These are phyloP conservation scores for Gouania willdenowi DNA, from an alignment of 2,797 vertebrate genomes.

Conservation along the genomic window DNA sequence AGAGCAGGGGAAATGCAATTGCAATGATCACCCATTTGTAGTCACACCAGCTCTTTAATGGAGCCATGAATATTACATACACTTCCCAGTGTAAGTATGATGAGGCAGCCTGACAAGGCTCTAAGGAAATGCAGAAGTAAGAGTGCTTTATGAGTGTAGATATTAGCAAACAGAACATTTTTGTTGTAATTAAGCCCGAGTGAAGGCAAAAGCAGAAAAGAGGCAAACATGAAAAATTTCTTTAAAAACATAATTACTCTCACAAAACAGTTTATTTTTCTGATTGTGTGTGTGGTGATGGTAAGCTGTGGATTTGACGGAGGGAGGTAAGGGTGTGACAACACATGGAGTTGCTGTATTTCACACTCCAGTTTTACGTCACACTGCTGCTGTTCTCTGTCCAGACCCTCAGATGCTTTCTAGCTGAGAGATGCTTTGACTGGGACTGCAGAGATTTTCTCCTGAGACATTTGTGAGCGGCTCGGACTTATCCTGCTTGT, in stretches of 20 bases:
- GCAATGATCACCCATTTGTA: conserved; percentile 55
- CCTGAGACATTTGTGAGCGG: conserved; percentile 35
- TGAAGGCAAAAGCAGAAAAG: not conserved
- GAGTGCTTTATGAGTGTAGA: conserved; percentile 16
- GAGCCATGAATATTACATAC: conserved; percentile 80
- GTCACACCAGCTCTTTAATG: conserved; percentile 71
- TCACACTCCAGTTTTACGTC: not conserved
- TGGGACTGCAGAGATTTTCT: not conserved
- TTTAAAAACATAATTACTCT: too few relatives aligned
- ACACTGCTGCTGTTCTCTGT: too few relatives aligned
- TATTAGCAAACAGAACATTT: not conserved
- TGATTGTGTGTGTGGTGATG: conserved; percentile 1
- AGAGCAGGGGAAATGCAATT: too few relatives aligned
- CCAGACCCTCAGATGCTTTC: too few relatives aligned
- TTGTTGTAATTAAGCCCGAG: not conserved
- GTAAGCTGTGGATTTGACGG: conserved; percentile 17
- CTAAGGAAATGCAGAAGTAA: conserved; percentile 39
- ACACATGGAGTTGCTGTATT: not conserved
- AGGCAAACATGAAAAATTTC: too few relatives aligned
- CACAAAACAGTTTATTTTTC: too few relatives aligned
- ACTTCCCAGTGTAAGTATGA: conserved; percentile 69
- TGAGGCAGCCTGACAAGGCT: conserved; percentile 56
- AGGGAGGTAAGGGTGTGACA: conserved; percentile 52
- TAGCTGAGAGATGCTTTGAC: conserved; percentile 31
- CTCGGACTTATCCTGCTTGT: conserved; percentile 26